Percentiles rank a stretch among this genome's conserved stretches.
These are phyloP conservation scores for Sphaerodactylus townsendi DNA, from an alignment of 2,113 vertebrate genomes.

Conservation along the genomic window DNA sequence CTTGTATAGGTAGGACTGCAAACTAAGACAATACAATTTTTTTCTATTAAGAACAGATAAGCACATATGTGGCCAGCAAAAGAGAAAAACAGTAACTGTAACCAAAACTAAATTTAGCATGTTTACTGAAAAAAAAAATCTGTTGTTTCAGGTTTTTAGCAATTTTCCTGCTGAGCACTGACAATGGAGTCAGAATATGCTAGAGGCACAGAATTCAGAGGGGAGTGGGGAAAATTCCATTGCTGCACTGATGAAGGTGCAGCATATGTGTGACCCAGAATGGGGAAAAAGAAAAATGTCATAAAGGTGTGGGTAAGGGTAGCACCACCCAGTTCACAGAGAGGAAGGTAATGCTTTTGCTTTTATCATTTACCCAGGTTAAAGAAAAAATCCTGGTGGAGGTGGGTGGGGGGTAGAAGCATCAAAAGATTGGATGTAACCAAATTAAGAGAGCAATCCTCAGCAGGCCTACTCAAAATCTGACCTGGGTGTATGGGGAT, in stretches of 20 bases:
- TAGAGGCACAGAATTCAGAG: background rate
- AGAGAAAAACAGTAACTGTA: no score
- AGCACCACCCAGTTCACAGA: background rate
- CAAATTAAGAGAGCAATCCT: background rate
- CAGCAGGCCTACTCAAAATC: no score
- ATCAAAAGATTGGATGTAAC: background rate
- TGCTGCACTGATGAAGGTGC: background rate
- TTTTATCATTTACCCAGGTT: accelerated
- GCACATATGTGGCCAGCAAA: no score
- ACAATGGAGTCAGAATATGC: accelerated
- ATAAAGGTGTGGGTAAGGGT: background rate
- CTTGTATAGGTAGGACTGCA: no score
- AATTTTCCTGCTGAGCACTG: background rate
- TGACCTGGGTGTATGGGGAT: no score
- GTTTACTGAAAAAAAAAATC: background rate
- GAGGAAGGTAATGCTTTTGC: background rate
- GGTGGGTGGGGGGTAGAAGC: background rate
- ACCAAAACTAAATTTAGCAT: background rate
- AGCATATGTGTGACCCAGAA: background rate
- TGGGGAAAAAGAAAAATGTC: slow-evolving; percentile 33
- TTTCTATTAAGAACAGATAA: no score
- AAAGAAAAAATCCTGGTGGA: background rate
- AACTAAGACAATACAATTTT: no score
- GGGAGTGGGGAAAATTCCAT: background rate
- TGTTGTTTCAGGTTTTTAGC: slow-evolving; percentile 16